Percentiles rank a stretch among this genome's conserved stretches.
phyloP scores from a whole-genome alignment of 2,113 vertebrate genomes.

The Malurus melanocephalus region DNA sequence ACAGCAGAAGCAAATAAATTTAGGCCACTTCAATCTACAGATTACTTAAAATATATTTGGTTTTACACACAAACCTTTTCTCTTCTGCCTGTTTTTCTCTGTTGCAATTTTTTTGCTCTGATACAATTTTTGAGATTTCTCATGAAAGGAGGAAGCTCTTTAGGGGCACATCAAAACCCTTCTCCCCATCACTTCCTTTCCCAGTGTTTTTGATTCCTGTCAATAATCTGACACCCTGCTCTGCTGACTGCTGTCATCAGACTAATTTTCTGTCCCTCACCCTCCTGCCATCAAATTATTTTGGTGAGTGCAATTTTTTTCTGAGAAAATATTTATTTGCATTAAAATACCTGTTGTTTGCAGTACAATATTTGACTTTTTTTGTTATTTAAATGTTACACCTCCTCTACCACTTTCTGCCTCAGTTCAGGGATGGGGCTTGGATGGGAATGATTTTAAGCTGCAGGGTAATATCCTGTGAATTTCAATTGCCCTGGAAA shows the following conservation, averaged over 20 bases:
- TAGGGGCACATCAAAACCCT: background rate
- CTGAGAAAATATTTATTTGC: background rate
- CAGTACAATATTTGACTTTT: background rate
- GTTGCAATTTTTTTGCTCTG: background rate
- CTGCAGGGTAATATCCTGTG: background rate
- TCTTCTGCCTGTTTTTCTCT: background rate
- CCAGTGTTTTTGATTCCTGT: background rate
- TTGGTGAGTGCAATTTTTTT: background rate
- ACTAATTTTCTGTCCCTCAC: too few species aligned
- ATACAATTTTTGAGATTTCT: background rate
- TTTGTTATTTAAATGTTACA: background rate
- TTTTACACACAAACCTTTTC: background rate
- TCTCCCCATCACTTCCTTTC: background rate
- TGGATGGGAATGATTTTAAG: background rate
- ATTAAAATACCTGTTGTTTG: background rate
- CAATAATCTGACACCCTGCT: background rate
- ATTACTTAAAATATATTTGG: background rate
- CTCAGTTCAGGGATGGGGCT: background rate
- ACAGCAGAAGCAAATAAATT: background rate
- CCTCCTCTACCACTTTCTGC: background rate
- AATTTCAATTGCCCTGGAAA: background rate
- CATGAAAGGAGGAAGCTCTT: background rate
- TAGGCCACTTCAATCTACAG: background rate
- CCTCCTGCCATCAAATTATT: background rate
- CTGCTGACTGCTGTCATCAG: background rate